These are phyloP conservation scores for Lophura nycthemera DNA, from an alignment of 2,113 vertebrate genomes.

Conservation along the genomic window DNA sequence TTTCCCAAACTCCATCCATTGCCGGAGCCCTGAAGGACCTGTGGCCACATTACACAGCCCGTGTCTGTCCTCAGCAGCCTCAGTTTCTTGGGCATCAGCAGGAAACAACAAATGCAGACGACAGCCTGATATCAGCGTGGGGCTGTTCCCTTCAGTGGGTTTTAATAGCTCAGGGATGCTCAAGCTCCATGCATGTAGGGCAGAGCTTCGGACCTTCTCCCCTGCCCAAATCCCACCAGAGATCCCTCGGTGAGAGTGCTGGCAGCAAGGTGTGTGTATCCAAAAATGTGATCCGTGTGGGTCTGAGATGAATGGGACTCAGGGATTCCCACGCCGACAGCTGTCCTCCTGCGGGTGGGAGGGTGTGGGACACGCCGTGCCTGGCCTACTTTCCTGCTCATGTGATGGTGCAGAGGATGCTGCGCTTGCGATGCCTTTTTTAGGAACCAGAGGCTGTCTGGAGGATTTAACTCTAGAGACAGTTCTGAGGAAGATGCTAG, in stretches of 20 bases:
- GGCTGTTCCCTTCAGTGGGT: constrained; percentile 13
- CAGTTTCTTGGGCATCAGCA: neutral
- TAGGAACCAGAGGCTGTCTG: neutral
- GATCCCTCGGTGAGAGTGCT: neutral
- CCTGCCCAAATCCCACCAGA: neutral
- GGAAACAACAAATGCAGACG: neutral
- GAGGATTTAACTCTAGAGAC: constrained; percentile 50
- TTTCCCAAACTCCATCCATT: neutral
- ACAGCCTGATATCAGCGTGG: neutral
- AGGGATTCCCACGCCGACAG: neutral
- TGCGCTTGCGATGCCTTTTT: neutral
- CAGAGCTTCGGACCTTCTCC: neutral
- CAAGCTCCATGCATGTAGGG: neutral
- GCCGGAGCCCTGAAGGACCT: accelerated
- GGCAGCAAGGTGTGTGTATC: neutral
- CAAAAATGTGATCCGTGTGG: neutral
- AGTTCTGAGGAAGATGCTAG: neutral
- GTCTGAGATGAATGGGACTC: neutral
- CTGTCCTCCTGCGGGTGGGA: neutral
- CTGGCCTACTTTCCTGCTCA: constrained; percentile 60
- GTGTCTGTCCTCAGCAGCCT: accelerated
- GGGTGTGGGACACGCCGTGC: neutral
- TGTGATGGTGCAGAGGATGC: neutral
- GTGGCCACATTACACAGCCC: accelerated
- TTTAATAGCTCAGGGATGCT: neutral